Conservation (phyloP, 2,888 invertebrate species). For the Tipula vernalis region DNA sequence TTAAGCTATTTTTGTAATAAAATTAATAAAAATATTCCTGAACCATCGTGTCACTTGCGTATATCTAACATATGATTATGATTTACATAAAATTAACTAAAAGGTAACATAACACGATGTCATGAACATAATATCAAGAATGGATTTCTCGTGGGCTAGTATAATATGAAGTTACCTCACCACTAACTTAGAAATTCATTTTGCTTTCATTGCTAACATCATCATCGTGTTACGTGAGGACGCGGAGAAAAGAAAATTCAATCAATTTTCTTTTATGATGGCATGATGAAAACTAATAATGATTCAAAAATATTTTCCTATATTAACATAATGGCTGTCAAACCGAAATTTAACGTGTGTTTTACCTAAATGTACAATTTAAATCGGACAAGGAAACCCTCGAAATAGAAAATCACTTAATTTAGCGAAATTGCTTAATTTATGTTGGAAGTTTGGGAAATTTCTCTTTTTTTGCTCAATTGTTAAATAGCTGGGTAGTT, state of each 20-base stretch:
- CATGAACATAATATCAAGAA: neutral
- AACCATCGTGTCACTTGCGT: neutral
- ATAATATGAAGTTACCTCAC: neutral
- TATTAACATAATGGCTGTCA: neutral
- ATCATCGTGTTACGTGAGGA: neutral
- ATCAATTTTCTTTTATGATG: neutral
- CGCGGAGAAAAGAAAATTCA: neutral
- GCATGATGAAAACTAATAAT: neutral
- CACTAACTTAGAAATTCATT: neutral
- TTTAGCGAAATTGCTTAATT: too few species aligned
- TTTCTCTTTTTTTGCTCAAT: too few species aligned
- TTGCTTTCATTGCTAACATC: neutral
- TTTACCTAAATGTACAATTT: too few species aligned
- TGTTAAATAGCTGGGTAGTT: too few species aligned
- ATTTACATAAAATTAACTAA: neutral
- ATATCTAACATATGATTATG: neutral
- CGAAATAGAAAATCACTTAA: too few species aligned
- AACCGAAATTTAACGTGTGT: neutral
- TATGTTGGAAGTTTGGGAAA: too few species aligned
- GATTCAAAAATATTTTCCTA: neutral
- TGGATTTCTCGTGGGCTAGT: neutral
- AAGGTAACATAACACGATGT: neutral
- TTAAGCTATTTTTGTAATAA: neutral
- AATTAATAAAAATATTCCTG: neutral
- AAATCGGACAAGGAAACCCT: too few species aligned